Percentiles rank a stretch among this genome's conserved stretches.
Evolutionary conservation across 2,888 invertebrate genomes (phyloP).

Genomic region (Pyrrhosoma nymphula): DNA sequence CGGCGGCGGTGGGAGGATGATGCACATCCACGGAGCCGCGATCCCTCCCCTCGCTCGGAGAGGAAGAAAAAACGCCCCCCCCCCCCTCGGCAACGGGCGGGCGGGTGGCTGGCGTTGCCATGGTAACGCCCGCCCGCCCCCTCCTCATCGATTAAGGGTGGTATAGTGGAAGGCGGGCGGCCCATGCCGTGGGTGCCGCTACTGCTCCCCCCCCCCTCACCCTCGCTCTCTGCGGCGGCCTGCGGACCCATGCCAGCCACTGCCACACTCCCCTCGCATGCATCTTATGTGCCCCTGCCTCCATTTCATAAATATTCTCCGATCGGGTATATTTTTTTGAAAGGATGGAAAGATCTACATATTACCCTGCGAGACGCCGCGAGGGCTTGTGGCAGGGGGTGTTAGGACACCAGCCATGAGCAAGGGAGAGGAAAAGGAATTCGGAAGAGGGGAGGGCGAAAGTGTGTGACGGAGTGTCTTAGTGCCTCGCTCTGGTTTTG

Average conservation of each 20-base stretch:
- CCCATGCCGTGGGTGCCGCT: background rate
- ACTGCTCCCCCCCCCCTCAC: background rate
- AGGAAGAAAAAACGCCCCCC: background rate
- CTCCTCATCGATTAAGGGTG: constrained; percentile 11
- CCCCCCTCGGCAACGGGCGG: background rate
- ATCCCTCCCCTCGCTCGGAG: background rate
- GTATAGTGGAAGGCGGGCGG: background rate
- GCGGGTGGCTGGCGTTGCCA: constrained; percentile 9
- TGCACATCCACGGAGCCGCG: background rate
- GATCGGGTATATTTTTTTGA: background rate
- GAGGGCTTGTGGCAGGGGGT: too few relatives aligned
- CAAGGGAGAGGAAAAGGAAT: too few relatives aligned
- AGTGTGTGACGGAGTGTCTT: too few relatives aligned
- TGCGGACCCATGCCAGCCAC: background rate
- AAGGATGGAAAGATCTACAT: too few relatives aligned
- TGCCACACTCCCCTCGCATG: background rate
- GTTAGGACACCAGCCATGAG: too few relatives aligned
- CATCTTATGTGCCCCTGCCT: background rate
- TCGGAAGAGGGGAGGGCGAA: too few relatives aligned
- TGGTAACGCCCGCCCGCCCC: background rate
- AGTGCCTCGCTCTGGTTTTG: too few relatives aligned
- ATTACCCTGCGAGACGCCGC: too few relatives aligned
- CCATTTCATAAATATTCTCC: background rate
- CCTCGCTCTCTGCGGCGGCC: background rate
- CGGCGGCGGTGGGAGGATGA: background rate